Evolutionary conservation across 2,888 invertebrate genomes (phyloP).

Genomic region (Vanessa cardui): DNA sequence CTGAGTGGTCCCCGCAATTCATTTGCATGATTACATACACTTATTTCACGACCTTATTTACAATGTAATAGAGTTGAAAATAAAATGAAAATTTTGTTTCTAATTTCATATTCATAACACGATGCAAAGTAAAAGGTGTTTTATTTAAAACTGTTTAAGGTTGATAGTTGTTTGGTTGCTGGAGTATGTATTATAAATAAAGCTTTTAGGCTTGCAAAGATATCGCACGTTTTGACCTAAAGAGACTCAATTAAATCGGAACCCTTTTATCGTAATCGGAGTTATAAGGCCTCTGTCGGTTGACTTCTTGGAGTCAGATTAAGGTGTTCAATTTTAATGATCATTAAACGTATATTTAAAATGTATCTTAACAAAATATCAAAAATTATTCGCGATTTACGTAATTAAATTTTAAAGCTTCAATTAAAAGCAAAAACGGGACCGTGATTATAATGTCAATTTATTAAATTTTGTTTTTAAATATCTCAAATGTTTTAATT

Average conservation of each 20-base stretch:
- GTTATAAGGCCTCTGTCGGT: constrained; percentile 46
- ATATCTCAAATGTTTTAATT: too few relatives aligned
- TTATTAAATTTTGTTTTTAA: too few relatives aligned
- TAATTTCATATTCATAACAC: constrained; percentile 30
- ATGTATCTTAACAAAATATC: constrained; percentile 7
- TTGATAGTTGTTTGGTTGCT: constrained; percentile 16
- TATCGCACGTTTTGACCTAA: constrained; percentile 54
- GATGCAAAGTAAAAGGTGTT: constrained; percentile 32
- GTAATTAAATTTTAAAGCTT: neutral
- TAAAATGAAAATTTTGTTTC: constrained; percentile 26
- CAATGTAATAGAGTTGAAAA: constrained; percentile 40
- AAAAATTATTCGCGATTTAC: constrained; percentile 1
- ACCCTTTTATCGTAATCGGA: constrained; percentile 55
- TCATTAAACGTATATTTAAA: constrained; percentile 36
- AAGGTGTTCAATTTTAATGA: constrained; percentile 49
- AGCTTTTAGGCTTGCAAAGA: constrained; percentile 51
- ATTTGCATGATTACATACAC: constrained; percentile 49
- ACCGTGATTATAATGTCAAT: neutral
- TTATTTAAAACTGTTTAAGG: constrained; percentile 6
- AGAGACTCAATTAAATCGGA: constrained; percentile 57
- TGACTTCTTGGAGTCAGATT: constrained; percentile 39
- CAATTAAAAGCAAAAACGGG: neutral
- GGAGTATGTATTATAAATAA: constrained; percentile 46
- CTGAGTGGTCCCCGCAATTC: constrained; percentile 51
- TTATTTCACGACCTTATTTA: constrained; percentile 38